Conservation (phyloP, 2,797 vertebrate genomes). For the Eupleurogrammus muticus region DNA sequence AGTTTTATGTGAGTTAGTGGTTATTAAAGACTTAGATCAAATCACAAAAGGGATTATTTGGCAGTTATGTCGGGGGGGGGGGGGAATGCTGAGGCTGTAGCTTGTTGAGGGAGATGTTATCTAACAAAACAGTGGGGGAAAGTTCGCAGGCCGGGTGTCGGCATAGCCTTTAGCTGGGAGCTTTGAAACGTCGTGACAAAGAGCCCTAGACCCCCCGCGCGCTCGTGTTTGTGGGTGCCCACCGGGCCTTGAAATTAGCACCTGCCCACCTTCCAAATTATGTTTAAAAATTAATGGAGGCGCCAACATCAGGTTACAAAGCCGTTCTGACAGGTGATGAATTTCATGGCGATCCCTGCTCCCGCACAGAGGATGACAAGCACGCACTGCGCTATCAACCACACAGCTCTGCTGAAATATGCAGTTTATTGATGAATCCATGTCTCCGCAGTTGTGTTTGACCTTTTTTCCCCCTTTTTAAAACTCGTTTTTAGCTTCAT, state of each 20-base stretch:
- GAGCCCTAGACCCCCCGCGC: constrained; percentile 2
- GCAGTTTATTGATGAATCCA: not conserved
- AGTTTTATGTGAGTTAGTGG: not conserved
- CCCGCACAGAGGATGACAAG: constrained; percentile 1
- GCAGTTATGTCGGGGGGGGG: constrained; percentile 3
- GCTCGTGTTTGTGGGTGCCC: constrained; percentile 22
- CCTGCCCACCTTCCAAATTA: constrained; percentile 37
- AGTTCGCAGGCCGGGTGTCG: constrained; percentile 6
- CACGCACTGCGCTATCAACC: not conserved
- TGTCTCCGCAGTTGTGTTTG: too few relatives aligned
- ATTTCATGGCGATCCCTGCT: constrained; percentile 18
- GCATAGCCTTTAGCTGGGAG: constrained; percentile 3
- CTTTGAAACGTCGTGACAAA: constrained; percentile 19
- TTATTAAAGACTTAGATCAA: constrained; percentile 3
- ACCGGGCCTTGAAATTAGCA: constrained; percentile 63
- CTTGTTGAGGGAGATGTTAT: constrained; percentile 27
- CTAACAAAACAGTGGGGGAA: not conserved
- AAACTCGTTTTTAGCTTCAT: too few relatives aligned
- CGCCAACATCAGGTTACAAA: constrained; percentile 36
- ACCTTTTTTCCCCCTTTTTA: too few relatives aligned
- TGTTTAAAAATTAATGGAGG: constrained; percentile 54
- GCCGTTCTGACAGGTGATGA: constrained; percentile 39
- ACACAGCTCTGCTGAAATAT: not conserved
- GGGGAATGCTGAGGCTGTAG: constrained; percentile 1
- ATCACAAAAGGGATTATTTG: constrained; percentile 22